These are phyloP conservation scores for Corapipo altera DNA, from an alignment of 2,113 vertebrate genomes.

Conservation along the genomic window DNA sequence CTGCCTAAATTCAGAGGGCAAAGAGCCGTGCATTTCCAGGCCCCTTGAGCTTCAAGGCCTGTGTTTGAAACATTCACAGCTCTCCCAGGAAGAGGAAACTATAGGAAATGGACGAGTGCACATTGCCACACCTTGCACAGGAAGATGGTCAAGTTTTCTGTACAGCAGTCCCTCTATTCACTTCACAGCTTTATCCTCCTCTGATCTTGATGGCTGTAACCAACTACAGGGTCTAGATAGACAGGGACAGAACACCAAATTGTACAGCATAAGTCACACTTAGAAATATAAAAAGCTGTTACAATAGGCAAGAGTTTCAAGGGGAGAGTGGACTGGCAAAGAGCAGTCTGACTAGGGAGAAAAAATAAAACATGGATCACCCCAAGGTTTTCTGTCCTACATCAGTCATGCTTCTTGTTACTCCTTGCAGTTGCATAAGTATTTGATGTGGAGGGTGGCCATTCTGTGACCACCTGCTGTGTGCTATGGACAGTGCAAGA, in stretches of 20 bases:
- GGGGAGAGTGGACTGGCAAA: neutral
- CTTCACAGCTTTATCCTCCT: neutral
- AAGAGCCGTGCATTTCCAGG: neutral
- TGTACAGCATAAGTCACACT: neutral
- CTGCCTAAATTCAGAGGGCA: neutral
- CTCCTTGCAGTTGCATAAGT: neutral
- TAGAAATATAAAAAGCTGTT: neutral
- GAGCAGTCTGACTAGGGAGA: neutral
- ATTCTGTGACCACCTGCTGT: fast-evolving
- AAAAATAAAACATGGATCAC: neutral
- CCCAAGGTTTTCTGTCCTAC: neutral
- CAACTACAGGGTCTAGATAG: neutral
- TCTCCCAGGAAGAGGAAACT: neutral
- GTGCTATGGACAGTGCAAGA: fast-evolving
- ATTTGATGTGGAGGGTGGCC: neutral
- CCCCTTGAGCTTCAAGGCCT: neutral
- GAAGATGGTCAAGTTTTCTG: neutral
- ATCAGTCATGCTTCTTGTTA: neutral
- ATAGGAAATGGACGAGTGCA: neutral
- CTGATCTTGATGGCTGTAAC: neutral
- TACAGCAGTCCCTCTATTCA: neutral
- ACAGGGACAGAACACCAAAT: neutral
- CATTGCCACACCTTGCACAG: neutral
- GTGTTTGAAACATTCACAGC: neutral
- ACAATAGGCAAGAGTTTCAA: neutral